Evolutionary conservation across 2,888 invertebrate species (phyloP).

Genomic region (Oligia fasciuncula): DNA sequence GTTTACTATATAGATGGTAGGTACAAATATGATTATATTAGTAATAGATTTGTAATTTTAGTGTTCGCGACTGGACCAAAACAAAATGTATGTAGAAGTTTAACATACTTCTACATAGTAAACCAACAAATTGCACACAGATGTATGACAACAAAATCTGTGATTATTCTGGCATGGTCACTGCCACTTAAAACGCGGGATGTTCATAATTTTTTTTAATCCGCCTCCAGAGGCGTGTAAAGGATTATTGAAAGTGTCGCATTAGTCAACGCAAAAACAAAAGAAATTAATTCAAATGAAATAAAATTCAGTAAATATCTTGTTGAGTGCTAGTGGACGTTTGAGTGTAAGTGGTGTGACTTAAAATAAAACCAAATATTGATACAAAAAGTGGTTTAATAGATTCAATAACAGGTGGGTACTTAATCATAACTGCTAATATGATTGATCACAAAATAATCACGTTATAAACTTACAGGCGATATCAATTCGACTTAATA

Average conservation of each 20-base stretch:
- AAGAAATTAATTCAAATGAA: too few relatives aligned
- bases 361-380: conserved; percentile 34
- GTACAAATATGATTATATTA: too few relatives aligned
- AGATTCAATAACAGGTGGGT: conserved; percentile 64
- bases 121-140: too few relatives aligned
- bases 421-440: conserved; percentile 50
- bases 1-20: too few relatives aligned
- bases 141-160: neutral
- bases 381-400: conserved; percentile 52
- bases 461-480: conserved; percentile 43
- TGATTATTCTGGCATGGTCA: neutral
- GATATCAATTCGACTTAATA: conserved; percentile 27
- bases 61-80: too few relatives aligned
- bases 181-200: neutral
- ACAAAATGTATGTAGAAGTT: too few relatives aligned
- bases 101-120: too few relatives aligned
- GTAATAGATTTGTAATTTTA: too few relatives aligned
- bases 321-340: neutral
- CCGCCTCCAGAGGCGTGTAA: neutral
- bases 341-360: too few relatives aligned
- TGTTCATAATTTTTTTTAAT: neutral
- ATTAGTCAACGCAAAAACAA: neutral
- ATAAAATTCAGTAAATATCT: neutral
- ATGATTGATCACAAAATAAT: conserved; percentile 67
- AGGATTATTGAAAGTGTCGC: neutral